Percentiles rank a stretch among this genome's conserved stretches.
phyloP scores from a whole-genome alignment of 1,140 invertebrate species.

The Anastrepha obliqua region DNA sequence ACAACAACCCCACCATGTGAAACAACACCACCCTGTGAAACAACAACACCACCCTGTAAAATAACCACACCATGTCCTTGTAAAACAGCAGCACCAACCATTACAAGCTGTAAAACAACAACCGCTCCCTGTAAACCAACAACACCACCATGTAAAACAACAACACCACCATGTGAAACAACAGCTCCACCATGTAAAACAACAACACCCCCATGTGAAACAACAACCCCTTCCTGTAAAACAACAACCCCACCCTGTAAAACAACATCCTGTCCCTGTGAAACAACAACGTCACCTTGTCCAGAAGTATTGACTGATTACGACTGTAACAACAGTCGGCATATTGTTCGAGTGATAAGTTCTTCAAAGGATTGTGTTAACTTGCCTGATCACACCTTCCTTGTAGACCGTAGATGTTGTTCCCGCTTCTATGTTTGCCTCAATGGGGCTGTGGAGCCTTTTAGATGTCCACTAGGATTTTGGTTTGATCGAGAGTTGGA shows the following conservation, averaged over 20 bases:
- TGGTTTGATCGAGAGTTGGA: conserved; percentile 11
- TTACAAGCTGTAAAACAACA: neutral
- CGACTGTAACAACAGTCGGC: neutral
- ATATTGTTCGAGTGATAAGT: neutral
- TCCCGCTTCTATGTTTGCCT: conserved; percentile 7
- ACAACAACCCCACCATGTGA: no score
- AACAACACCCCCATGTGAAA: no score
- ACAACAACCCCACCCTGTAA: neutral
- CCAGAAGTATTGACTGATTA: neutral
- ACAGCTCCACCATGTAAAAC: no score
- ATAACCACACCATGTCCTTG: neutral
- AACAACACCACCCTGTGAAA: no score
- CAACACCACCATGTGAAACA: no score
- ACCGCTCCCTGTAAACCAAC: neutral
- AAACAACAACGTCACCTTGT: neutral
- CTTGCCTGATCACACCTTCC: neutral
- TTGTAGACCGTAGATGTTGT: neutral
- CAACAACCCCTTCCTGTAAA: no score
- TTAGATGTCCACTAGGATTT: neutral
- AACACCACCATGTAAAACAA: no score
- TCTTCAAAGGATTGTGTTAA: neutral
- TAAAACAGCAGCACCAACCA: no score
- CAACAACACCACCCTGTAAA: neutral
- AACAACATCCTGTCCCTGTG: neutral
- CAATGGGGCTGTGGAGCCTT: neutral